A percentile compares a stretch with the other conserved stretches of the same genome.
phyloP scores from a whole-genome alignment of 1,140 invertebrate genomes.

The Brachionus rubens region DNA sequence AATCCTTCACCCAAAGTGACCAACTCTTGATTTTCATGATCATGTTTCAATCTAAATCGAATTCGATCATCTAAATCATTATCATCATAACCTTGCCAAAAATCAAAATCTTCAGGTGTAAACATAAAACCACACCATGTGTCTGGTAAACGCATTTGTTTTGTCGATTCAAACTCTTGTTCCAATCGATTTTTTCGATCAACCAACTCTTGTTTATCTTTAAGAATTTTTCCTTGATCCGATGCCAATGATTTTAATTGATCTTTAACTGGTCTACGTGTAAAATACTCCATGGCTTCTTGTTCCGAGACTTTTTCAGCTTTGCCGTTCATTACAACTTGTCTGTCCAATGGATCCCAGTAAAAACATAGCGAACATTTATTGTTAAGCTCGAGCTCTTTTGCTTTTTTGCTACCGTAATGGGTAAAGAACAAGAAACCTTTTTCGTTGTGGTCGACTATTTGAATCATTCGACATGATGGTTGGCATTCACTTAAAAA shows the following conservation, averaged over 20 bases:
- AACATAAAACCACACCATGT: slow-evolving; percentile 1
- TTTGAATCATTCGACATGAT: slow-evolving; percentile 35
- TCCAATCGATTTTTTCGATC: neutral
- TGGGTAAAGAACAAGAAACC: slow-evolving; percentile 33
- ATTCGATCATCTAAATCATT: slow-evolving; percentile 24
- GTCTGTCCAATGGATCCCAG: slow-evolving; percentile 26
- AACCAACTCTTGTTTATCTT: slow-evolving; percentile 24
- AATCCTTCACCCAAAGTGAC: neutral
- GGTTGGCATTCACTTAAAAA: neutral
- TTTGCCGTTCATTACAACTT: neutral
- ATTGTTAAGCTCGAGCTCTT: neutral
- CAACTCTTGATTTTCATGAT: neutral
- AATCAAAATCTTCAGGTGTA: slow-evolving; percentile 34
- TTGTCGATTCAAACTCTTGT: neutral
- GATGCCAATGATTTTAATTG: slow-evolving; percentile 2
- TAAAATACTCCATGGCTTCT: slow-evolving; percentile 15
- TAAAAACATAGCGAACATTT: slow-evolving; percentile 11
- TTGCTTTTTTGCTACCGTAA: slow-evolving; percentile 23
- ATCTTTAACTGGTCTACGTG: neutral
- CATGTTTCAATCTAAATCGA: slow-evolving; percentile 1
- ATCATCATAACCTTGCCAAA: slow-evolving; percentile 35
- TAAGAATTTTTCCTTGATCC: slow-evolving; percentile 23
- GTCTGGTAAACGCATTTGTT: neutral
- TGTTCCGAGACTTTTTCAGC: neutral
- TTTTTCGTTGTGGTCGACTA: neutral